Conservation (phyloP, 2,797 vertebrate species). For the Squalus acanthias region DNA sequence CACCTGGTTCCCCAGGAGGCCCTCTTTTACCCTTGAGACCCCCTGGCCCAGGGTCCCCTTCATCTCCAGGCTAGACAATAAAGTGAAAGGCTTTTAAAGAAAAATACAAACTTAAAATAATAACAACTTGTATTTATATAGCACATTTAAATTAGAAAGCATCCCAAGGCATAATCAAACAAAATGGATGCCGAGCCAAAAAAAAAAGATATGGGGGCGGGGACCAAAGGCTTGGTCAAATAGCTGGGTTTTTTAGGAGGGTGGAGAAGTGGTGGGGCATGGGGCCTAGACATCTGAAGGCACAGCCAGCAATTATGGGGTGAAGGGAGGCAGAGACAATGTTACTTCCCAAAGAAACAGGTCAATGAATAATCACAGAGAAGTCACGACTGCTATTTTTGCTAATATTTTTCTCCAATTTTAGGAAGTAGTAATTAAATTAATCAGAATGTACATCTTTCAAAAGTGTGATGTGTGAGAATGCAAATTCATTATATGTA, state of each 20-base stretch:
- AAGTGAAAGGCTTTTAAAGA: neutral
- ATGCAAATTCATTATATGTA: neutral
- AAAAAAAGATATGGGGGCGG: neutral
- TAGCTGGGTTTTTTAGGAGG: neutral
- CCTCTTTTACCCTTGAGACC: constrained; percentile 61
- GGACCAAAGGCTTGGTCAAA: neutral
- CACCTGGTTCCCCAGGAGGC: constrained; percentile 56
- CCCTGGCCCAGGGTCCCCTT: constrained; percentile 55
- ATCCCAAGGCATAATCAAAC: neutral
- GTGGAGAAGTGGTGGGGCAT: neutral
- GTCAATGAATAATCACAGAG: constrained; percentile 9
- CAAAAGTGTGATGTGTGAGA: neutral
- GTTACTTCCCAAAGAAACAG: neutral
- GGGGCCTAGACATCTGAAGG: neutral
- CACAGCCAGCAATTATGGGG: neutral
- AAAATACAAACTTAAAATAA: neutral
- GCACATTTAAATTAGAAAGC: neutral
- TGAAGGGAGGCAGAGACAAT: neutral
- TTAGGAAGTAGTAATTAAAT: neutral
- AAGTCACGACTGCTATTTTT: neutral
- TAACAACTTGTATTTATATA: constrained; percentile 21
- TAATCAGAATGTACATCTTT: neutral
- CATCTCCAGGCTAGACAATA: constrained; percentile 57
- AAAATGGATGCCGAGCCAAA: neutral
- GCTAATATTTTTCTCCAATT: neutral